Evolutionary conservation across 2,113 vertebrate genomes (phyloP).

Genomic region (Phrynosoma blainvillii): DNA sequence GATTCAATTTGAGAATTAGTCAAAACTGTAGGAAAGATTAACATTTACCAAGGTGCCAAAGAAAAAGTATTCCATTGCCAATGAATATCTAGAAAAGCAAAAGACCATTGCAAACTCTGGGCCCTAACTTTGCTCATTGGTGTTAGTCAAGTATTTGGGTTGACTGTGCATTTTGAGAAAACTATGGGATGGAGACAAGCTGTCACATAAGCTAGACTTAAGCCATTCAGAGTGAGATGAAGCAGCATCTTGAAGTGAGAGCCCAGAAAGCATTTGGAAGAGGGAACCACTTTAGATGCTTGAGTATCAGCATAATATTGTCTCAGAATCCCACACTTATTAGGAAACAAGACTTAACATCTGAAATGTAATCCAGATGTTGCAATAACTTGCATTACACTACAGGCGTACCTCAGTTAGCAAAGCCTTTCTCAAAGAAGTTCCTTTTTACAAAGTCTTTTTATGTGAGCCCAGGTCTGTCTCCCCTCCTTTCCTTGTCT

Average conservation of each 20-base stretch:
- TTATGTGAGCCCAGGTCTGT: too few species aligned
- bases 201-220: background rate
- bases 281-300: too few species aligned
- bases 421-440: too few species aligned
- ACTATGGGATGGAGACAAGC: background rate
- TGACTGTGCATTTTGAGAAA: background rate
- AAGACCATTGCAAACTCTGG: background rate
- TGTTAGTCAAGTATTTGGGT: background rate
- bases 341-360: too few species aligned
- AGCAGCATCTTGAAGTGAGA: background rate
- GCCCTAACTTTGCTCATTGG: background rate
- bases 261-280: background rate
- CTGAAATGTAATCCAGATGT: too few species aligned
- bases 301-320: too few species aligned
- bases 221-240: background rate
- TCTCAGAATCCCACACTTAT: too few species aligned
- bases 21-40: too few species aligned
- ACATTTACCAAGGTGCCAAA: background rate
- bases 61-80: background rate
- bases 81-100: background rate
- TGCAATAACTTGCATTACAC: too few species aligned
- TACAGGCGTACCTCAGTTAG: too few species aligned
- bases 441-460: too few species aligned
- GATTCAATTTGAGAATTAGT: background rate
- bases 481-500: too few species aligned